Evolutionary conservation across 2,797 vertebrate genomes (phyloP).

Genomic region (Lagorchestes hirsutus): DNA sequence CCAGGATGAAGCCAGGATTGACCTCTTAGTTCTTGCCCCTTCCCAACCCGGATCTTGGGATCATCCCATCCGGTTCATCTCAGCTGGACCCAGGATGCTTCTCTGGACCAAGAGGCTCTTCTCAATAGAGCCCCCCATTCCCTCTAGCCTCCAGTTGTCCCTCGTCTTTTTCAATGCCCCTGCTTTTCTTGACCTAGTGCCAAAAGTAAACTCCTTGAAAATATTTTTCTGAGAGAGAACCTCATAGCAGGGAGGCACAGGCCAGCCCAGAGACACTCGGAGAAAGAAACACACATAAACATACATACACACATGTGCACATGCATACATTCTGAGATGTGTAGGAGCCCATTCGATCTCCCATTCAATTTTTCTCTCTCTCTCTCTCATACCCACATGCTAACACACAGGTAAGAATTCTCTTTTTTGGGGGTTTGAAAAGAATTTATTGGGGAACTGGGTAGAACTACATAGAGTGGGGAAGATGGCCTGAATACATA

Average conservation of each 20-base stretch:
- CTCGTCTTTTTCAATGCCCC: not conserved
- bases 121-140: not conserved
- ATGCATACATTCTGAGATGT: not conserved
- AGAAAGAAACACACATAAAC: not conserved
- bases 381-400: not conserved
- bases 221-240: not conserved
- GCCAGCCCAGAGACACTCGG: not conserved
- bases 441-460: not conserved
- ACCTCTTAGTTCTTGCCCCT: not conserved
- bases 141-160: too few relatives aligned
- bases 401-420: not conserved
- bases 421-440: not conserved
- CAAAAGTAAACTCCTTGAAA: not conserved
- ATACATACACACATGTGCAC: not conserved
- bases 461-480: not conserved
- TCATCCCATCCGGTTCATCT: constrained; percentile 57
- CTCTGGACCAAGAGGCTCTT: not conserved
- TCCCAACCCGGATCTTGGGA: constrained; percentile 51
- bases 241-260: not conserved
- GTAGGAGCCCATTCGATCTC: not conserved
- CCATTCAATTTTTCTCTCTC: not conserved
- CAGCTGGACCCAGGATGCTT: not conserved
- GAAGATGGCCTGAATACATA: not conserved
- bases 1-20: constrained; percentile 65
- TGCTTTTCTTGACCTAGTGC: not conserved